Conservation (phyloP, 1,140 invertebrate genomes). For the Polypedilum pembai region DNA sequence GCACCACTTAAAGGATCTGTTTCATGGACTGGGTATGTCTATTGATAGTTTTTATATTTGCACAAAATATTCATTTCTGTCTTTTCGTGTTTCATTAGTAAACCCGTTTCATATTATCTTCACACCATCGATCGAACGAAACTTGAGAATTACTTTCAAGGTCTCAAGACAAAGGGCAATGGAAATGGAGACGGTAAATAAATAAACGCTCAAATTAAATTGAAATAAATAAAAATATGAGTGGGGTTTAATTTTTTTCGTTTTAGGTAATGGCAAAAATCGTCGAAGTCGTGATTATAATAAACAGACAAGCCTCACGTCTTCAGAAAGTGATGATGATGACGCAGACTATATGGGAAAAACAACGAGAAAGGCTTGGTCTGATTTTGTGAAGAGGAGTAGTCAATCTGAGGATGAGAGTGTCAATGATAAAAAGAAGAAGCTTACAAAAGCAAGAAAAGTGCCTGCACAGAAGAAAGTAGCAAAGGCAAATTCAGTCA, state of each 20-base stretch:
- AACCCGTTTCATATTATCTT: constrained; percentile 95
- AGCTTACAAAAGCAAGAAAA: constrained; percentile 41
- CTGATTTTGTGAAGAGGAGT: constrained; percentile 58
- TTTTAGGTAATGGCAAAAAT: constrained; percentile 35
- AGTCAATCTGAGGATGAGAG: constrained; percentile 50
- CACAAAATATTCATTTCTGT: neutral
- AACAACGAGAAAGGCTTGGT: constrained; percentile 66
- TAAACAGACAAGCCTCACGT: constrained; percentile 42
- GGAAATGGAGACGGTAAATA: constrained; percentile 17
- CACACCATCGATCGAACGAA: constrained; percentile 95
- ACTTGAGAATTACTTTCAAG: constrained; percentile 92
- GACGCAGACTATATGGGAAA: constrained; percentile 50
- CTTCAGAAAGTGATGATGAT: constrained; percentile 45
- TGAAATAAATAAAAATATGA: constrained; percentile 32
- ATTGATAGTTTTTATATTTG: neutral
- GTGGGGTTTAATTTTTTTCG: neutral
- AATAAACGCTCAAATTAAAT: neutral
- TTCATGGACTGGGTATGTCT: constrained; percentile 80
- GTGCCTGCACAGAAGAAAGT: constrained; percentile 35
- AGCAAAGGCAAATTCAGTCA: constrained; percentile 32
- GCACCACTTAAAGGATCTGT: constrained; percentile 89
- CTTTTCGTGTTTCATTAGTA: constrained; percentile 39
- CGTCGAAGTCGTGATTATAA: constrained; percentile 47
- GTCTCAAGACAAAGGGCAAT: constrained; percentile 77
- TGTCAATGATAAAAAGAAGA: constrained; percentile 38